phyloP scores from a whole-genome alignment of 2,113 vertebrate genomes.

The Paraplagusia blochii region DNA sequence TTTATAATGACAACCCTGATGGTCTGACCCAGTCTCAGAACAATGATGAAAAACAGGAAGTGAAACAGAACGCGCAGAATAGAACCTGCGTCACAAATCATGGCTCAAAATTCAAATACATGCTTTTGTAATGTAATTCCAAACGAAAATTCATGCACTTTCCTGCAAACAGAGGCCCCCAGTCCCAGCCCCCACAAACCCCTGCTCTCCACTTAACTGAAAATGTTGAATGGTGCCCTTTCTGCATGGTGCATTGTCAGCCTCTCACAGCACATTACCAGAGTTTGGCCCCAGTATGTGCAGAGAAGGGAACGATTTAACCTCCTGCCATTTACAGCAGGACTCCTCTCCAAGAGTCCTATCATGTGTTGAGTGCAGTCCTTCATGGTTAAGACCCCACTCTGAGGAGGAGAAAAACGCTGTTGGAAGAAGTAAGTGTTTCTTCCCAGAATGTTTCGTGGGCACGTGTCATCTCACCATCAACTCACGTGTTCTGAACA shows the following conservation, averaged over 20 bases:
- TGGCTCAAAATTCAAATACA: neutral
- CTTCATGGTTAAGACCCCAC: slow-evolving; percentile 1
- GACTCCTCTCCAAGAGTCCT: slow-evolving; percentile 20
- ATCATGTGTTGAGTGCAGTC: slow-evolving; percentile 25
- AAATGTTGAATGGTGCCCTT: slow-evolving; percentile 55
- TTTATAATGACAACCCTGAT: too few relatives aligned
- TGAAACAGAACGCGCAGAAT: slow-evolving; percentile 17
- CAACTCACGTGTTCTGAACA: slow-evolving; percentile 10
- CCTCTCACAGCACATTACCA: slow-evolving; percentile 57
- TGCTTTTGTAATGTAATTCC: too few relatives aligned
- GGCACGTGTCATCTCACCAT: too few relatives aligned
- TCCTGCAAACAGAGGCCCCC: slow-evolving; percentile 8
- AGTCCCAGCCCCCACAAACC: slow-evolving; percentile 14
- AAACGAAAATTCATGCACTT: neutral
- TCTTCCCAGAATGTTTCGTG: slow-evolving; percentile 3
- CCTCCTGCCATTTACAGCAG: slow-evolving; percentile 44
- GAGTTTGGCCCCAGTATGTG: slow-evolving; percentile 47
- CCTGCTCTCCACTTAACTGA: slow-evolving; percentile 39
- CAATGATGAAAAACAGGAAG: too few relatives aligned
- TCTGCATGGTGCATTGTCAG: slow-evolving; percentile 50
- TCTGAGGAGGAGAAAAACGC: slow-evolving; percentile 6
- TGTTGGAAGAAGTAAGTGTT: neutral
- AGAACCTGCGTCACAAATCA: slow-evolving; percentile 26
- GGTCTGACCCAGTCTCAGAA: too few relatives aligned
- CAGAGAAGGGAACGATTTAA: slow-evolving; percentile 64